Percentiles rank a stretch among this genome's conserved stretches.
Evolutionary conservation across 2,797 vertebrate species (phyloP).

Genomic region (Sylvia borin): DNA sequence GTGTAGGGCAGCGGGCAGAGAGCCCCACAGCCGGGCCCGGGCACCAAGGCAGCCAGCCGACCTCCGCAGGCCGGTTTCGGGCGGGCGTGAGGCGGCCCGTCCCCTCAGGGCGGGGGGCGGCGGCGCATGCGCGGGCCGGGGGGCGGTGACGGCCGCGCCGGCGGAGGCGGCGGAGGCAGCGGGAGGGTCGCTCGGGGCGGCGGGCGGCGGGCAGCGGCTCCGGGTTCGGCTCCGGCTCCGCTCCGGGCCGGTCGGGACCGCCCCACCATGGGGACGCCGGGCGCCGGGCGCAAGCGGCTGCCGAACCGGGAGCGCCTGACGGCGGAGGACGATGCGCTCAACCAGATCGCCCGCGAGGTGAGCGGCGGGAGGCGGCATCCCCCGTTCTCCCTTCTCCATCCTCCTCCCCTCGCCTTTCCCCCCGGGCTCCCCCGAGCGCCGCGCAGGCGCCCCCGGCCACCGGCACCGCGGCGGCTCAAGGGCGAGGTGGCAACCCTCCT

Average conservation of each 20-base stretch:
- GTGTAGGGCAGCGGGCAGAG: not conserved
- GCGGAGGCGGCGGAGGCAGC: not conserved
- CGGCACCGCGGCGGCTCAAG: not conserved
- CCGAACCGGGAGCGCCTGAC: conserved; percentile 87
- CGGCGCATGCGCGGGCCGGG: conserved; percentile 24
- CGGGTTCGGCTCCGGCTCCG: not conserved
- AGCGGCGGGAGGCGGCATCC: not conserved
- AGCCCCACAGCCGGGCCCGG: no score
- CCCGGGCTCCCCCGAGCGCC: not conserved
- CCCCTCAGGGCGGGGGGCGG: not conserved
- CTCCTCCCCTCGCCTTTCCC: not conserved
- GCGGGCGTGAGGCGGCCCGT: not conserved
- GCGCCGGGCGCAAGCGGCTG: conserved; percentile 87
- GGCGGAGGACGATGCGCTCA: conserved; percentile 92
- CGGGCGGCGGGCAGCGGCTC: conserved; percentile 64
- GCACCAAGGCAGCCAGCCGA: rapidly evolving
- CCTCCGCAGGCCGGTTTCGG: not conserved
- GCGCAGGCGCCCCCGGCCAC: not conserved
- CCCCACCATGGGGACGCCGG: conserved; percentile 86
- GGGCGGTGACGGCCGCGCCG: conserved; percentile 34
- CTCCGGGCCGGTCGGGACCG: not conserved
- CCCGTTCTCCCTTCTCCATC: no score
- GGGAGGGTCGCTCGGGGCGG: conserved; percentile 67
- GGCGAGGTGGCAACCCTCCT: not conserved
- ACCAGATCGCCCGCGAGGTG: conserved; percentile 77